phyloP scores from a whole-genome alignment of 2,113 vertebrate species.

The Odocoileus hemionus region DNA sequence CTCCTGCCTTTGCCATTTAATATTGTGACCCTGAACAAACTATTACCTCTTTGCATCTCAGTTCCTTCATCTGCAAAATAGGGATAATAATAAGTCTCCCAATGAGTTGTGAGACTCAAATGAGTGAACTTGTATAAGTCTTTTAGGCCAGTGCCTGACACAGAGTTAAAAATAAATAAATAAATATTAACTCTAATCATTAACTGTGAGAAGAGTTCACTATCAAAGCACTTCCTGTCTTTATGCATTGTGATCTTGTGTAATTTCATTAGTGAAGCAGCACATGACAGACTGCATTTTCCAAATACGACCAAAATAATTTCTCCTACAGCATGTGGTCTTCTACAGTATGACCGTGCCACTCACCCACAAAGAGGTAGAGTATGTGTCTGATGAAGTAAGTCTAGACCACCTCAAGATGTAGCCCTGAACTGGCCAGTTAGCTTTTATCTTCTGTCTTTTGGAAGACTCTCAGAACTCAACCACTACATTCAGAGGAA shows the following conservation, averaged over 20 bases:
- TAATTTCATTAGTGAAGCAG: not conserved
- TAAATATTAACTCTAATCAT: not conserved
- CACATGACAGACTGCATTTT: not conserved
- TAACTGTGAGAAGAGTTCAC: not conserved
- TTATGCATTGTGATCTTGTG: not conserved
- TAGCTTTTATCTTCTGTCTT: not conserved
- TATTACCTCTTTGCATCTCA: not conserved
- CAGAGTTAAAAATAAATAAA: not conserved
- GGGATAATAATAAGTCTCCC: not conserved
- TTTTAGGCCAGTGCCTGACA: not conserved
- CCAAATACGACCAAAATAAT: not conserved
- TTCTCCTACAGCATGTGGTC: not conserved
- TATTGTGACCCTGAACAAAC: not conserved
- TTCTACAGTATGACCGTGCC: not conserved
- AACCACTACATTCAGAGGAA: not conserved
- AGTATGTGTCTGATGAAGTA: not conserved
- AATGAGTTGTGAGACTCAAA: not conserved
- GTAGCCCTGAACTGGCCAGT: not conserved
- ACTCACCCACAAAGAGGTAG: not conserved
- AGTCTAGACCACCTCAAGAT: not conserved
- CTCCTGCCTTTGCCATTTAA: not conserved
- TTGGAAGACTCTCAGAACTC: not conserved
- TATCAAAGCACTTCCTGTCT: not conserved
- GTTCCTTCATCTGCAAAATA: slow-evolving; percentile 8
- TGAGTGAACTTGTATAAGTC: not conserved